Conservation (phyloP, 1,140 invertebrate genomes). For the Lethocerus indicus region DNA sequence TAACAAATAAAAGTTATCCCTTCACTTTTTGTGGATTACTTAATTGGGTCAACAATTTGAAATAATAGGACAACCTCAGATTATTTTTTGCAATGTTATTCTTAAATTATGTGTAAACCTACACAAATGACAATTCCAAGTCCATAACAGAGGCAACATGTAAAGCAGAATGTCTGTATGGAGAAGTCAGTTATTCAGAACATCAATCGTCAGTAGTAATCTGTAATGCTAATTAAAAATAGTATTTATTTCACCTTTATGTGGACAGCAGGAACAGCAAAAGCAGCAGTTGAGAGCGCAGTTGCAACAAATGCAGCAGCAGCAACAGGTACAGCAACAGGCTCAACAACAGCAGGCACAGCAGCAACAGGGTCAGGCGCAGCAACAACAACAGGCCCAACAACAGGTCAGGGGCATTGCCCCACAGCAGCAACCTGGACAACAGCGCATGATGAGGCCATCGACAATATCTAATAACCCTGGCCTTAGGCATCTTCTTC, state of each 20-base stretch:
- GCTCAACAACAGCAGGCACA: too few species aligned
- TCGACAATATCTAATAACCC: slow-evolving; percentile 42
- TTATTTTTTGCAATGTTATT: too few species aligned
- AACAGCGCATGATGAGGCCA: slow-evolving; percentile 39
- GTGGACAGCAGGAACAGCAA: slow-evolving; percentile 13
- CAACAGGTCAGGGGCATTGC: slow-evolving; percentile 13
- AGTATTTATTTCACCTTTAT: slow-evolving; percentile 1
- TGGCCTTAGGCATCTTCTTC: slow-evolving; percentile 47
- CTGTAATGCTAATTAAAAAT: neutral
- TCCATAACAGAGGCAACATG: too few species aligned
- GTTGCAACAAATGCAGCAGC: slow-evolving; percentile 19
- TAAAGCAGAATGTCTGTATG: too few species aligned
- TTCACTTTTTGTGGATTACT: too few species aligned
- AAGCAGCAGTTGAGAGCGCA: slow-evolving; percentile 21
- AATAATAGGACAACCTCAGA: too few species aligned
- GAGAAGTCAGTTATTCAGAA: too few species aligned
- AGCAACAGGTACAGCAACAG: slow-evolving; percentile 13
- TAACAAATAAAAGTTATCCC: too few species aligned
- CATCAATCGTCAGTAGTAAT: too few species aligned
- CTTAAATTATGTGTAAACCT: too few species aligned
- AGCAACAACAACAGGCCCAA: slow-evolving; percentile 20
- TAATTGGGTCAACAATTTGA: too few species aligned
- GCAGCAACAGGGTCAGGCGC: slow-evolving; percentile 14
- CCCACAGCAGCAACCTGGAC: slow-evolving; percentile 19
- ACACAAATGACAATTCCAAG: too few species aligned